Evolutionary conservation across 2,888 invertebrate species (phyloP).

Genomic region (Andrena haemorrhoa): DNA sequence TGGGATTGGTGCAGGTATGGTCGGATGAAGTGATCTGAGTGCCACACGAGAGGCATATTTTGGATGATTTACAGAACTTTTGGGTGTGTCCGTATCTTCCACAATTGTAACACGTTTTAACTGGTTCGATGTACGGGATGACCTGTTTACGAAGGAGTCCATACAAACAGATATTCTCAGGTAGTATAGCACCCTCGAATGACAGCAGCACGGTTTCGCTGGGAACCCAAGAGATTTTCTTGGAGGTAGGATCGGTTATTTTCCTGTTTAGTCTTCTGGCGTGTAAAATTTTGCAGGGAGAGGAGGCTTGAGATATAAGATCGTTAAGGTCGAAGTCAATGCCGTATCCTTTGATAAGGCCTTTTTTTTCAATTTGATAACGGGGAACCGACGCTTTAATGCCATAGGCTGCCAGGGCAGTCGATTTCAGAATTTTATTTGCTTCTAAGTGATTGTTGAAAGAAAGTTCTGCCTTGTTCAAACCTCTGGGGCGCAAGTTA

Average conservation of each 20-base stretch:
- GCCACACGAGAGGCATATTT: not conserved
- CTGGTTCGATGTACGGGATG: not conserved
- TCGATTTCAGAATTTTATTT: not conserved
- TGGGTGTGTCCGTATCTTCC: not conserved
- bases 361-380: not conserved
- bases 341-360: not conserved
- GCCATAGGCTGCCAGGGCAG: no score
- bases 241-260: not conserved
- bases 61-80: not conserved
- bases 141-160: not conserved
- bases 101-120: not conserved
- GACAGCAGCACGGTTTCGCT: not conserved
- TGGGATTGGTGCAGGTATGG: not conserved
- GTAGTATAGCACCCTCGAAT: not conserved
- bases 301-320: not conserved
- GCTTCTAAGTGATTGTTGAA: not conserved
- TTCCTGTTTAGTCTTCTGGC: not conserved
- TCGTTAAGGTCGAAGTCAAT: not conserved
- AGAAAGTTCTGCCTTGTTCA: not conserved
- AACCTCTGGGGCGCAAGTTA: not conserved
- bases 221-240: not conserved
- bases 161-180: not conserved
- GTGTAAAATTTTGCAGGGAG: not conserved
- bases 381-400: not conserved
- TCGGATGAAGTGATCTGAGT: not conserved